Evolutionary conservation across 2,888 invertebrate species (phyloP).

Genomic region (Drosophila nr. perissopoda): DNA sequence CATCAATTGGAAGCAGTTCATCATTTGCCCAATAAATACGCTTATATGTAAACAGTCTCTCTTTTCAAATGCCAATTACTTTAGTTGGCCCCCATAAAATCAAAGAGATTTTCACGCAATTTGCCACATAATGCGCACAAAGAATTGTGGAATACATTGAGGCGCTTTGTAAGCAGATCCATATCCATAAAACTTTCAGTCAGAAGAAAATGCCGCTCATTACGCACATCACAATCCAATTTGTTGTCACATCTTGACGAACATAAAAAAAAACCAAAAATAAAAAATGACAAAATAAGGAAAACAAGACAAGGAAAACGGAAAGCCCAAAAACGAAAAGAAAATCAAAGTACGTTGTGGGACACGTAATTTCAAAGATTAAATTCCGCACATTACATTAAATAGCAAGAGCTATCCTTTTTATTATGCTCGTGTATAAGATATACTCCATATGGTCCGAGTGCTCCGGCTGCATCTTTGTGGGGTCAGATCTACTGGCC

Average conservation of each 20-base stretch:
- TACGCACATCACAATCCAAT: conserved; percentile 73
- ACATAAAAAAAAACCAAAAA: conserved; percentile 30
- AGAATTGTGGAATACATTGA: conserved; percentile 22
- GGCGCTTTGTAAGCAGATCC: conserved; percentile 18
- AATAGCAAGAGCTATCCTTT: conserved; percentile 48
- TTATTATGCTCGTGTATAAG: conserved; percentile 27
- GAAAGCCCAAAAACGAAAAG: conserved; percentile 14
- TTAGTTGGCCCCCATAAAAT: conserved; percentile 32
- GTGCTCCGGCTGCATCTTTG: conserved; percentile 6
- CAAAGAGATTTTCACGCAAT: conserved; percentile 47
- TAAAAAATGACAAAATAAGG: background rate
- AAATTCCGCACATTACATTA: conserved; percentile 68
- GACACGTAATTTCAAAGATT: conserved; percentile 70
- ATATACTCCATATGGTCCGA: background rate
- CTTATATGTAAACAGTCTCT: background rate
- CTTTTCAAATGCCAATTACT: conserved; percentile 16
- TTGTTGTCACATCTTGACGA: conserved; percentile 68
- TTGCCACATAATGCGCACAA: conserved; percentile 25
- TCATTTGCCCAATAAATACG: background rate
- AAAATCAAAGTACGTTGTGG: conserved; percentile 56
- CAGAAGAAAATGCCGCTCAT: conserved; percentile 61
- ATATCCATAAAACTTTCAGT: conserved; percentile 31
- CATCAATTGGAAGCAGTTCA: background rate
- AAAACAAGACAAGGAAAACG: conserved; percentile 2
- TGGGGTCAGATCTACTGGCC: conserved; percentile 42